Evolutionary conservation across 2,888 invertebrate species (phyloP).

Genomic region (Stictocephala bisonia): DNA sequence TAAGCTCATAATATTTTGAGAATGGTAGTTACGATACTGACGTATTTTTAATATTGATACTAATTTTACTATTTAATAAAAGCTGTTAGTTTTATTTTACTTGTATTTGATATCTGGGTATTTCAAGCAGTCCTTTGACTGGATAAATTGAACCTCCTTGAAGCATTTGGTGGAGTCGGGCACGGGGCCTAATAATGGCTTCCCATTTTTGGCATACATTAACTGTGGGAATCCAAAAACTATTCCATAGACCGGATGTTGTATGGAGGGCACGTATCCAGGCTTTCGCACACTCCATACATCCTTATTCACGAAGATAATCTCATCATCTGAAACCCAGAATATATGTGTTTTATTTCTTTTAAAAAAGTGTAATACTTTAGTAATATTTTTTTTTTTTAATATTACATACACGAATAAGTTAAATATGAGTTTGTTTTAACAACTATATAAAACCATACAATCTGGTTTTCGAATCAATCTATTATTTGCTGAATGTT

Average conservation of each 20-base stretch:
- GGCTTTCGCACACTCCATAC: background rate
- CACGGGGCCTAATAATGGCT: background rate
- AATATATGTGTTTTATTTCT: background rate
- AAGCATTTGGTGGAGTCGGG: background rate
- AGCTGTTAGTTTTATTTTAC: no score
- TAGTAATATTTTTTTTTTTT: no score
- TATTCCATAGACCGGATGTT: background rate
- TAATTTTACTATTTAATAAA: no score
- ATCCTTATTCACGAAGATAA: background rate
- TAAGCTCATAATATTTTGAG: background rate
- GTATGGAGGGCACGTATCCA: background rate
- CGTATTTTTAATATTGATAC: no score
- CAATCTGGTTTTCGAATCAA: no score
- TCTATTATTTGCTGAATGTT: no score
- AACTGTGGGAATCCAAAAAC: background rate
- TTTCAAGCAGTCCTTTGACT: background rate
- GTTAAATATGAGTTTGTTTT: no score
- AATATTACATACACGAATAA: no score
- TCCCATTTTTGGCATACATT: background rate
- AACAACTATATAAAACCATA: no score
- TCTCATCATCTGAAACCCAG: background rate
- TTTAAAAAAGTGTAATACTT: background rate
- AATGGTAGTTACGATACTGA: no score
- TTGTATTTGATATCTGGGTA: conserved; percentile 19
- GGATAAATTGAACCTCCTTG: background rate